These are phyloP conservation scores for Syngnathus acus DNA, from an alignment of 2,797 vertebrate species.

Conservation along the genomic window DNA sequence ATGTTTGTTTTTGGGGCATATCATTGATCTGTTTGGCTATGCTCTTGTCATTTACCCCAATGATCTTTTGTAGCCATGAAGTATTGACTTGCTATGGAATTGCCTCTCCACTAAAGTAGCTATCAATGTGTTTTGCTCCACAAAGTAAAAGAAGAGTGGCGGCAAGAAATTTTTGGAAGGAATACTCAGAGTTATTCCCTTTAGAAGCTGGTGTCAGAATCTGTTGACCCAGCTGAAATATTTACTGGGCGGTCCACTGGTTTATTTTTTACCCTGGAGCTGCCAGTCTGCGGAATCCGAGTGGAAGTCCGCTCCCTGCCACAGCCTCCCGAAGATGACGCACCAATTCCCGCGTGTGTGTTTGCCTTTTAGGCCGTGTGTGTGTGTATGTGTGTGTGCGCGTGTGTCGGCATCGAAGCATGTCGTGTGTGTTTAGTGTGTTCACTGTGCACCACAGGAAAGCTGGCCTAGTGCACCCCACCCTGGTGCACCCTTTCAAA, in stretches of 20 bases:
- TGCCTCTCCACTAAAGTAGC: background rate
- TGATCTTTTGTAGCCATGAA: background rate
- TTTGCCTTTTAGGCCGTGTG: constrained; percentile 7
- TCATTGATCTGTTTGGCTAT: background rate
- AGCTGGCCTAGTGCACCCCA: constrained; percentile 31
- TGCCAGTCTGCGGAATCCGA: constrained; percentile 7
- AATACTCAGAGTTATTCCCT: constrained; percentile 4
- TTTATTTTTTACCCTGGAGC: constrained; percentile 13
- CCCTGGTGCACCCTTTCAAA: constrained; percentile 46
- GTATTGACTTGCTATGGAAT: background rate
- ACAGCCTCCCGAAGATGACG: constrained; percentile 15
- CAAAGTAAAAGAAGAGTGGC: background rate
- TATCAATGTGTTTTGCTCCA: background rate
- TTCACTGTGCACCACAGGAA: constrained; percentile 23
- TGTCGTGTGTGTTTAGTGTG: constrained; percentile 8
- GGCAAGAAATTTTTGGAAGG: background rate
- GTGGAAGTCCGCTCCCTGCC: constrained; percentile 27
- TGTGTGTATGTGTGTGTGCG: constrained; percentile 13
- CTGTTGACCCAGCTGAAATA: constrained; percentile 29
- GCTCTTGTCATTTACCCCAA: background rate
- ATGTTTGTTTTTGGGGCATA: background rate
- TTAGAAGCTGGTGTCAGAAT: constrained; percentile 16
- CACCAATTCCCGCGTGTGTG: constrained; percentile 18
- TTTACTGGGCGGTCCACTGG: constrained; percentile 14
- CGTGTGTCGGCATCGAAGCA: constrained; percentile 22